Evolutionary conservation across 2,113 vertebrate species (phyloP).

Genomic region (Dolichotis patagonum): DNA sequence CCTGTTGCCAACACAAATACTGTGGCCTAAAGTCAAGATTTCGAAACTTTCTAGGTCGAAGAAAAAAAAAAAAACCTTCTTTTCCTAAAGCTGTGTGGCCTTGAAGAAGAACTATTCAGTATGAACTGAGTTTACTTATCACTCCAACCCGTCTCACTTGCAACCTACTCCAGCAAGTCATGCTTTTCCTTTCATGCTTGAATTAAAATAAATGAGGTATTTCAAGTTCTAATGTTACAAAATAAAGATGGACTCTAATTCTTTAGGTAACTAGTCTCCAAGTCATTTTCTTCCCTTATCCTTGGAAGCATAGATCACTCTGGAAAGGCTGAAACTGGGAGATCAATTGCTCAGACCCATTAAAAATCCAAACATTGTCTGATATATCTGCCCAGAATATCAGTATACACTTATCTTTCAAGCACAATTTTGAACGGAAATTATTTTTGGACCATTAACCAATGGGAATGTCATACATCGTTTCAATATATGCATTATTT

Average conservation of each 20-base stretch:
- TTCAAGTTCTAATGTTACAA: conserved; percentile 23
- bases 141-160: neutral
- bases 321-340: conserved; percentile 4
- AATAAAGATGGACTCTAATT: conserved; percentile 18
- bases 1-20: neutral
- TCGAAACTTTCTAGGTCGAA: conserved; percentile 21
- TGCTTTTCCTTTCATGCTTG: conserved; percentile 1
- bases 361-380: conserved; percentile 32
- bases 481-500: neutral
- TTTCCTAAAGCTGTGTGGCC: neutral
- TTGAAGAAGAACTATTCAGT: conserved; percentile 6
- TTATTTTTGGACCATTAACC: conserved; percentile 1
- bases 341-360: neutral
- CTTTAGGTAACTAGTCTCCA: conserved; percentile 6
- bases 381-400: neutral
- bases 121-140: neutral
- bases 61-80: conserved; percentile 40
- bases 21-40: conserved; percentile 11
- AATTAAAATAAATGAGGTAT: neutral
- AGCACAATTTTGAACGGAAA: conserved; percentile 41
- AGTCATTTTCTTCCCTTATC: conserved; percentile 15
- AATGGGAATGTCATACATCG: neutral
- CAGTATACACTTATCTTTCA: neutral
- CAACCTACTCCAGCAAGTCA: neutral
- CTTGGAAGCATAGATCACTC: conserved; percentile 8